Conservation (phyloP, 1,140 invertebrate genomes). For the Drosophila arawakana region DNA sequence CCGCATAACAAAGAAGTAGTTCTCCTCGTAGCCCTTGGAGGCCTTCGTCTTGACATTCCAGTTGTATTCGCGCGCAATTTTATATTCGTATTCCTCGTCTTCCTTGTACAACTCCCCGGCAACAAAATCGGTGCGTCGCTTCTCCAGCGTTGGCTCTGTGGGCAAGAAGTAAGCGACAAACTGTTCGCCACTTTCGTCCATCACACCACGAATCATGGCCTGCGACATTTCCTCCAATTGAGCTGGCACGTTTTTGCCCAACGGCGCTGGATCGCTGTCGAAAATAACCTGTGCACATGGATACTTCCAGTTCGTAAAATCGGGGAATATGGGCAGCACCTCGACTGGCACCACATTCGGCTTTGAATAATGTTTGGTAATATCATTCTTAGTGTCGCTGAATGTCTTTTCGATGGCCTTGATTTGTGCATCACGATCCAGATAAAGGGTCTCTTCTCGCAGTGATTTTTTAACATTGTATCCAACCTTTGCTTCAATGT, state of each 20-base stretch:
- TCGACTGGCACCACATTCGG: constrained; percentile 97
- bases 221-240: constrained; percentile 99
- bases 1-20: constrained; percentile 98
- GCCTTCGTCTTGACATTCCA: constrained; percentile 99
- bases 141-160: constrained; percentile 95
- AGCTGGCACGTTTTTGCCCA: constrained; percentile 91
- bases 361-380: constrained; percentile 97
- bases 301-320: constrained; percentile 98
- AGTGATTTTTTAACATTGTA: constrained; percentile 98
- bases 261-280: constrained; percentile 97
- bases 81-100: constrained; percentile 97
- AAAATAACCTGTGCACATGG: constrained; percentile 99
- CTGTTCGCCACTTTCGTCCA: constrained; percentile 99
- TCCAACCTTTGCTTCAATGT: constrained; percentile 99
- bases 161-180: constrained; percentile 99
- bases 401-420: constrained; percentile 99
- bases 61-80: constrained; percentile 97
- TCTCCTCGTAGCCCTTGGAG: constrained; percentile 98
- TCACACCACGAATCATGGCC: constrained; percentile 99
- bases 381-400: constrained; percentile 93
- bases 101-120: constrained; percentile 94
- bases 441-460: constrained; percentile 97
- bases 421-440: constrained; percentile 99
- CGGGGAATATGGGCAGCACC: constrained; percentile 95
- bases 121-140: constrained; percentile 92